These are phyloP conservation scores for Lamproptera curius DNA, from an alignment of 2,888 invertebrate species.

Conservation along the genomic window DNA sequence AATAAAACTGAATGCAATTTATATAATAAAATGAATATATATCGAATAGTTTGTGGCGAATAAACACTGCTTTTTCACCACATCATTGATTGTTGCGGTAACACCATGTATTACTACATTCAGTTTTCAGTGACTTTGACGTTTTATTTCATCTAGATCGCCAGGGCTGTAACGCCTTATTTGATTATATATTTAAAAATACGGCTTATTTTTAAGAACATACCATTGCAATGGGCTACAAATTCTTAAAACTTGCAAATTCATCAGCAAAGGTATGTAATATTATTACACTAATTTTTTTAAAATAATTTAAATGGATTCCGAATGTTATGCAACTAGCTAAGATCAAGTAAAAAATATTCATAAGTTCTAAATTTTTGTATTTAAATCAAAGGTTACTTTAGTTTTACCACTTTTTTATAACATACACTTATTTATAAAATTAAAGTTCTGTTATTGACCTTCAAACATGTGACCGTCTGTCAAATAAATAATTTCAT, in stretches of 20 bases:
- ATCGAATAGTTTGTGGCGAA: too few relatives aligned
- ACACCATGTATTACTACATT: too few relatives aligned
- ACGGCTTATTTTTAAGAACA: constrained; percentile 8
- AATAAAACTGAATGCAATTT: too few relatives aligned
- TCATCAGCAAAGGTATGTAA: constrained; percentile 59
- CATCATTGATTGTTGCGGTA: too few relatives aligned
- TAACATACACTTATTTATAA: constrained; percentile 3
- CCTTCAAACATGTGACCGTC: constrained; percentile 68
- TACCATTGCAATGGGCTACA: constrained; percentile 57
- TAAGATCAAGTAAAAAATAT: too few relatives aligned
- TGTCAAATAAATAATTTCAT: constrained; percentile 31
- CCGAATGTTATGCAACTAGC: constrained; percentile 61
- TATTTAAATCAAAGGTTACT: too few relatives aligned
- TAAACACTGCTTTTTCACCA: too few relatives aligned
- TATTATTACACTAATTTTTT: constrained; percentile 18
- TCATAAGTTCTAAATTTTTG: too few relatives aligned
- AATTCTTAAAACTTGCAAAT: constrained; percentile 63
- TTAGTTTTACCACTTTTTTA: too few relatives aligned
- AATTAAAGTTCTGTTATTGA: constrained; percentile 33
- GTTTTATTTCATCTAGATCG: constrained; percentile 26
- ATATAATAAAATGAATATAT: too few relatives aligned
- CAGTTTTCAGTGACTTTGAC: constrained; percentile 10
- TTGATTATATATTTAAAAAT: neutral
- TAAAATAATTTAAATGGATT: constrained; percentile 14
- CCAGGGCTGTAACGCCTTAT: constrained; percentile 44